Base-by-base conservation (phyloP, 2,113 vertebrate genomes). In the Sciurus niger region DNA sequence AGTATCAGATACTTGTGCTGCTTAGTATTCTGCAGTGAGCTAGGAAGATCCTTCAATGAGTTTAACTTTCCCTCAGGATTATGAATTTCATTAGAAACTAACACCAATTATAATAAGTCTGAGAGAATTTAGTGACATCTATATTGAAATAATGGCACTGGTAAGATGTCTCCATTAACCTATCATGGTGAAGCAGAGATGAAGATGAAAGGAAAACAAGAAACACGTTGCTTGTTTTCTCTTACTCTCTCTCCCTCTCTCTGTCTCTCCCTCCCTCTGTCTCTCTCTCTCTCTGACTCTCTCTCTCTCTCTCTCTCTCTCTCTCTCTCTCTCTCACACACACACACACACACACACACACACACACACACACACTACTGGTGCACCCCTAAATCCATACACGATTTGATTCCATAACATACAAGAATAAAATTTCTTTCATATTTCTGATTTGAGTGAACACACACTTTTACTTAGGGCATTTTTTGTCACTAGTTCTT, bases 11-110 rank as follows among this genome's bases (percentile, higher is more conserved):
- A 96, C 85, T 95, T 97, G 48, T 67, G 24, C 96, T 97, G 78
- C 83, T 98, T 97, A 97, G 84, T 94, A 98, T 96, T 97, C 96
- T 88, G 30, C 22, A 92, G 28, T n/a, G 70, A 97, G 74, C 5
- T 55, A 97, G 91, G 46, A 96, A 96, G 93, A 95, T 74, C 65
- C 43, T 97, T 97, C 89, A 87, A 34, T 95, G 96, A 96, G 70
- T 97, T 95, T 89, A 93, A 94, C 93, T 97, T 92, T 76, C 95
- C 88, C 92, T 85, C 46, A 97, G 96, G 97, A 97, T 72, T n/a
- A 82, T 0, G 43, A 95, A 95, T 82, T 79, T 95, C 93, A 72
- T 43, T 97, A 98, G 95, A 97, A 98, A 79, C 7, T 43, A 95
- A 94, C 0, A 87, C 80, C 79, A 98, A 94, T 84, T 97, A 96